Percentiles rank a stretch among this genome's conserved stretches.
These are phyloP conservation scores for Syrmaticus mikado DNA, from an alignment of 2,113 vertebrate species.

Conservation along the genomic window DNA sequence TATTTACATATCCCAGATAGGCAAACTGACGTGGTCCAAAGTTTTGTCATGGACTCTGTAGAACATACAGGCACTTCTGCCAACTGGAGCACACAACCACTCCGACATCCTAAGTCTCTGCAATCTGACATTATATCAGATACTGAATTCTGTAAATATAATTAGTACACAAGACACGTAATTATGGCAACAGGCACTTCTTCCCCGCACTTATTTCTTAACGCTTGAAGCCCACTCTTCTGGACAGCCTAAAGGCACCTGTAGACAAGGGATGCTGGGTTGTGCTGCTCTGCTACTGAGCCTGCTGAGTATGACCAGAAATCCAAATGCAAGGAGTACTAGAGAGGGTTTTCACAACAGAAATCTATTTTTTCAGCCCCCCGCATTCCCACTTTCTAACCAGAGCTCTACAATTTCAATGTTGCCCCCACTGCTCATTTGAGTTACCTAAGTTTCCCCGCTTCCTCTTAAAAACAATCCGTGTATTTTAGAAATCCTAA, in stretches of 20 bases:
- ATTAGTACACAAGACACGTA: background rate
- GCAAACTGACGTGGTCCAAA: constrained; percentile 52
- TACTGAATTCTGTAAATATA: background rate
- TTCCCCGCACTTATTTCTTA: background rate
- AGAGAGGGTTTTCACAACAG: background rate
- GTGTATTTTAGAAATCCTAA: background rate
- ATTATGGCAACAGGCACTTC: background rate
- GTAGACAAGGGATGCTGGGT: background rate
- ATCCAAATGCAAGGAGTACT: background rate
- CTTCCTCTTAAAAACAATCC: background rate
- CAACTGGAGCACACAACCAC: background rate
- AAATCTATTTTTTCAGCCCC: background rate
- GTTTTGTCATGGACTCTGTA: constrained; percentile 40
- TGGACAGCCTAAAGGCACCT: background rate
- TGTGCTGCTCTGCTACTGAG: background rate
- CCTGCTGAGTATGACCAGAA: background rate
- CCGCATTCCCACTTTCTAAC: background rate
- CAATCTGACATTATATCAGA: too few relatives aligned
- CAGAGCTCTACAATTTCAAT: background rate
- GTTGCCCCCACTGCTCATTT: background rate
- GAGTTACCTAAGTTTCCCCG: background rate
- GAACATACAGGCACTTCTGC: background rate
- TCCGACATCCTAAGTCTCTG: background rate
- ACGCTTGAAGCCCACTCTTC: background rate
- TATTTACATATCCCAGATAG: constrained; percentile 62